Evolutionary conservation across 2,113 vertebrate species (phyloP), one percentile per base, ranked within the genome.

Genomic region (Conger conger): DNA sequence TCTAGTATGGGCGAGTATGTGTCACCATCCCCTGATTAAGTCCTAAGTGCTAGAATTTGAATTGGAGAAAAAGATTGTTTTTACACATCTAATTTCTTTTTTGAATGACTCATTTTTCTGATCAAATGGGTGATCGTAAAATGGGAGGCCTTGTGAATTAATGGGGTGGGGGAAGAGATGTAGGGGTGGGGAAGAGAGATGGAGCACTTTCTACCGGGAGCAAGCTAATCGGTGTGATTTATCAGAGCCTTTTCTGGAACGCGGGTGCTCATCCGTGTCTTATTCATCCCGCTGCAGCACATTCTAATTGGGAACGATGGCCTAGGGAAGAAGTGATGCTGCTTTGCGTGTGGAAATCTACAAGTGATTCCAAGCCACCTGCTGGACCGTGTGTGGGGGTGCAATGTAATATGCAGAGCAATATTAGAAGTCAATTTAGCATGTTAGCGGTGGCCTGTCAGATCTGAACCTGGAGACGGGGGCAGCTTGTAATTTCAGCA

Each of bases 241-340:
- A n/a, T 53, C 73, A 30, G 40, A 9, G 40, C 40, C 37, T 30
- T 73, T 1, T 20, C 20, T 37, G 15, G 37, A 76, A 20, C 37
- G 60, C 37, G 16, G 30, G 38, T 77, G 63, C 68, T 83, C 63
- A 30, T 50, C 63, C 40, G 42, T 53, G 17, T 36, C 63, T 77
- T 30, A 50, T 83, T 83, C 68, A 20, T 20, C 76, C 37, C 6
- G 9, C 78, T 20, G 18, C 63, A 73, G 68, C 42, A 68, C 82
- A 83, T 83, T 20, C 82, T 76, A 83, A 83, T 83, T 18, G 76
- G 11, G 63, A 50, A 15, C 40, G 3, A 38, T 6, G 23, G 38
- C 27, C 68, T 30, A 33, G 27, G 27, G 57, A 27, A 23, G 57
- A 27, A 63, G 23, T 23, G 11, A 20, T 57, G 54, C 3, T 3